Evolutionary conservation across 2,888 invertebrate genomes (phyloP).

Genomic region (Ormyrus nitidulus): DNA sequence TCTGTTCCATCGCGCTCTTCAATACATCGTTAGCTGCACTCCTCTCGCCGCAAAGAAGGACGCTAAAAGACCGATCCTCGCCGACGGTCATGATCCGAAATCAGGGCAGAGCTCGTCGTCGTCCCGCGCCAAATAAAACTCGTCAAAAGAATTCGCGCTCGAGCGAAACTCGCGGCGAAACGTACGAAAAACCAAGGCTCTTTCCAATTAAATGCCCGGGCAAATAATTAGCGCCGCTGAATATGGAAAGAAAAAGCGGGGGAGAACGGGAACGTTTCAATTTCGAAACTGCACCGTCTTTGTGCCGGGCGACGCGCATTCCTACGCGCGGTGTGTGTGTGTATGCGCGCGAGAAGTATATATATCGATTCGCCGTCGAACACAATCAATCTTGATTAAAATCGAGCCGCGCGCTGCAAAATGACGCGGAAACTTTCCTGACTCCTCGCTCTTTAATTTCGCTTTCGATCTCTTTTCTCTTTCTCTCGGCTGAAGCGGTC

Average conservation of each 20-base stretch:
- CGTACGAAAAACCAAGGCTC: constrained; percentile 4
- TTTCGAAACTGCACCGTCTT: neutral
- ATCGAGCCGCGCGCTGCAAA: constrained; percentile 42
- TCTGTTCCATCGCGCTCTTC: too few relatives aligned
- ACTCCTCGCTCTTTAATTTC: constrained; percentile 31
- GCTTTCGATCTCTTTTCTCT: constrained; percentile 9
- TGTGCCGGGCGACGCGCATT: neutral
- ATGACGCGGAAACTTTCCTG: constrained; percentile 37
- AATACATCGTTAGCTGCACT: too few relatives aligned
- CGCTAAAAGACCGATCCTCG: too few relatives aligned
- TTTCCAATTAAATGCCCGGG: constrained; percentile 40
- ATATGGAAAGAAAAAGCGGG: neutral
- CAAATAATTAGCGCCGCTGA: constrained; percentile 35
- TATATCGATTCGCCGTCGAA: constrained; percentile 33
- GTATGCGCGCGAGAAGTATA: neutral
- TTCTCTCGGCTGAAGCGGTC: neutral
- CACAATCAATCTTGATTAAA: constrained; percentile 54
- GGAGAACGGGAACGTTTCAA: constrained; percentile 21
- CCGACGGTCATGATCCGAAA: too few relatives aligned
- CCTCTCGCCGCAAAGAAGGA: too few relatives aligned
- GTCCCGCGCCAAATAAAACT: constrained; percentile 1
- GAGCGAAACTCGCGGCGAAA: neutral
- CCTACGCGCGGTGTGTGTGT: neutral
- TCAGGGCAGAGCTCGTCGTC: too few relatives aligned
- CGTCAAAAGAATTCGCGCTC: neutral